A percentile compares a stretch with the other conserved stretches of the same genome.
These are phyloP conservation scores for Erethizon dorsatum DNA, from an alignment of 2,797 vertebrate species.

Conservation along the genomic window DNA sequence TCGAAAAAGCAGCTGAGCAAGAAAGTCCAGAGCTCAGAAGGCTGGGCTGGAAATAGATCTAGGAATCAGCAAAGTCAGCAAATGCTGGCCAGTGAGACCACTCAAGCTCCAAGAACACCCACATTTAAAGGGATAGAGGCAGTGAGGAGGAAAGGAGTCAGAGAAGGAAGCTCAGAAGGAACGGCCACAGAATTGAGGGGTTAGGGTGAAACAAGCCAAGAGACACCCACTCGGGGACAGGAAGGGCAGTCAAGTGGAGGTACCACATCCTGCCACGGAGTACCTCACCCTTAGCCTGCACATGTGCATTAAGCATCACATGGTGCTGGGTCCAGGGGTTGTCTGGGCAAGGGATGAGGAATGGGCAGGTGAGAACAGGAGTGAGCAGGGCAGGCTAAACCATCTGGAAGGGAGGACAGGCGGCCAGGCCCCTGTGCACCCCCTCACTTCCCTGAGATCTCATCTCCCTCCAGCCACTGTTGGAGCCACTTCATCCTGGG, in stretches of 20 bases:
- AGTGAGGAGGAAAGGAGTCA: not conserved
- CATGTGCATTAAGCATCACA: not conserved
- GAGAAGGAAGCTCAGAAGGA: slow-evolving; percentile 42
- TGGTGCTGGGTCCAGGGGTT: not conserved
- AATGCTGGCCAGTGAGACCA: not conserved
- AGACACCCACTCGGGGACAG: not conserved
- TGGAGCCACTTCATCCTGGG: not conserved
- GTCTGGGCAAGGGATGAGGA: not conserved
- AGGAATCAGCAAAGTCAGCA: not conserved
- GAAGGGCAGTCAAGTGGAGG: not conserved
- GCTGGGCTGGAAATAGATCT: not conserved
- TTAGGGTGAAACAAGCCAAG: not conserved
- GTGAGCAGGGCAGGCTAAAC: not conserved
- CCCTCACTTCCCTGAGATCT: not conserved
- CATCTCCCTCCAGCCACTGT: not conserved
- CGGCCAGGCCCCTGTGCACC: not conserved
- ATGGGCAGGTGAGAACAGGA: no score
- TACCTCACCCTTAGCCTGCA: not conserved
- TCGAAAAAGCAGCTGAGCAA: not conserved
- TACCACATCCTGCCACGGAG: not conserved
- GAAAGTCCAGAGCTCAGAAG: not conserved
- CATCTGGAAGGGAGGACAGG: not conserved
- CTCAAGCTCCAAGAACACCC: not conserved
- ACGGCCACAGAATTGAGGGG: not conserved
- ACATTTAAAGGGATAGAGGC: not conserved